phyloP scores from a whole-genome alignment of 2,113 vertebrate species.

The Penelope pileata region DNA sequence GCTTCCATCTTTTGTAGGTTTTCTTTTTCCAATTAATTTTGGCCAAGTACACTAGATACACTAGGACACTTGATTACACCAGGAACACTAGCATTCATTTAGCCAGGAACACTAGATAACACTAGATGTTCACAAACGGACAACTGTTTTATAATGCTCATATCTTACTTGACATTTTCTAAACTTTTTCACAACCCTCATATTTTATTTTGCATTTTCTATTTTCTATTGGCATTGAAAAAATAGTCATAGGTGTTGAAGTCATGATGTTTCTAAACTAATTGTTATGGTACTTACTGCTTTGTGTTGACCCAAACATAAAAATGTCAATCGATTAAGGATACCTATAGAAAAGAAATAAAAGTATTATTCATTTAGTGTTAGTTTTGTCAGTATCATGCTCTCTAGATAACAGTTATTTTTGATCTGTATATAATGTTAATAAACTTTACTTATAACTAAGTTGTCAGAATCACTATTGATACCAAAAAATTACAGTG shows the following conservation, averaged over 20 bases:
- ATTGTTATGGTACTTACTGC: neutral
- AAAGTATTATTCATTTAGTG: neutral
- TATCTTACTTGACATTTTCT: no score
- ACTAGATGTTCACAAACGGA: neutral
- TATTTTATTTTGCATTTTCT: neutral
- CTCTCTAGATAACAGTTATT: neutral
- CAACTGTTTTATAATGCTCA: neutral
- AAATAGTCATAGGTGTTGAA: neutral
- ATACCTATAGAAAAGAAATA: neutral
- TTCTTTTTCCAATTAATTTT: no score
- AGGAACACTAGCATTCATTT: neutral
- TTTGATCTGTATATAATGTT: neutral
- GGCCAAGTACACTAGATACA: no score
- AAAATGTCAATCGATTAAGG: neutral
- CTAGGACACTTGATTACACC: no score
- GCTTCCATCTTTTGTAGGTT: no score
- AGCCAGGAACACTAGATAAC: no score
- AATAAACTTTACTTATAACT: neutral
- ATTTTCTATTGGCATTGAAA: neutral
- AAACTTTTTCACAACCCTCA: accelerated
- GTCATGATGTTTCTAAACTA: neutral
- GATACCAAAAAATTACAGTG: neutral
- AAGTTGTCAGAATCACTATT: neutral
- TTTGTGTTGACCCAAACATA: neutral
- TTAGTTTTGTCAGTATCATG: neutral